Conservation (phyloP, 37 sponge, comb jelly and placozoan genomes). For the Bolinopsis microptera region DNA sequence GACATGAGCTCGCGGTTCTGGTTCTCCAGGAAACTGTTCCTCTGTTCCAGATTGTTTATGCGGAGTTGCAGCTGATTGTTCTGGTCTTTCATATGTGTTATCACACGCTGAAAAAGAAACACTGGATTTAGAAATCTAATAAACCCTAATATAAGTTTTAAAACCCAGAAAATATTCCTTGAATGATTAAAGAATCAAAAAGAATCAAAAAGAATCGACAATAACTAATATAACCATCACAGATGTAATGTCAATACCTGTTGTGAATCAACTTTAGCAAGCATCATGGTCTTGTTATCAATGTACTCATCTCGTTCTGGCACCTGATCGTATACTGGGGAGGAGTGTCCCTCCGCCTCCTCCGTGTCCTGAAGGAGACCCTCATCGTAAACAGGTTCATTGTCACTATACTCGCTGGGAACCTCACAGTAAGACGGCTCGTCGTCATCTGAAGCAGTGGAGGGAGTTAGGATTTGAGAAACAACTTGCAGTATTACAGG, state of each 20-base stretch:
- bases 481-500: too few relatives aligned
- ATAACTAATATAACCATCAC: too few relatives aligned
- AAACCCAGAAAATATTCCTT: too few relatives aligned
- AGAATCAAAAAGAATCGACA: too few relatives aligned
- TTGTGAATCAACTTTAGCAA: neutral
- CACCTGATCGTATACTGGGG: slow-evolving; percentile 63
- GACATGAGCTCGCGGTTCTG: slow-evolving; percentile 11
- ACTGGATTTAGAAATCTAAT: too few relatives aligned
- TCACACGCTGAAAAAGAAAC: neutral
- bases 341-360: slow-evolving; percentile 62
- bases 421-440: slow-evolving; percentile 61
- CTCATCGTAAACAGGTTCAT: slow-evolving; percentile 41
- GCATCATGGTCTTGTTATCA: slow-evolving; percentile 45
- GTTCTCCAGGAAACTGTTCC: slow-evolving; percentile 34
- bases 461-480: too few relatives aligned
- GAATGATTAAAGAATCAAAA: too few relatives aligned
- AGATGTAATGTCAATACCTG: too few relatives aligned
- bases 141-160: too few relatives aligned
- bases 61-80: neutral
- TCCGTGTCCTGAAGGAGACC: slow-evolving; percentile 30
- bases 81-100: neutral
- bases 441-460: slow-evolving; percentile 4
- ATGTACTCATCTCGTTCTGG: slow-evolving; percentile 62
- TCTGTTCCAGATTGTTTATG: slow-evolving; percentile 34
- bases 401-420: slow-evolving; percentile 55